A percentile compares a stretch with the other conserved stretches of the same genome.
phyloP scores from a whole-genome alignment of 2,113 vertebrate species.

The Poecile atricapillus region DNA sequence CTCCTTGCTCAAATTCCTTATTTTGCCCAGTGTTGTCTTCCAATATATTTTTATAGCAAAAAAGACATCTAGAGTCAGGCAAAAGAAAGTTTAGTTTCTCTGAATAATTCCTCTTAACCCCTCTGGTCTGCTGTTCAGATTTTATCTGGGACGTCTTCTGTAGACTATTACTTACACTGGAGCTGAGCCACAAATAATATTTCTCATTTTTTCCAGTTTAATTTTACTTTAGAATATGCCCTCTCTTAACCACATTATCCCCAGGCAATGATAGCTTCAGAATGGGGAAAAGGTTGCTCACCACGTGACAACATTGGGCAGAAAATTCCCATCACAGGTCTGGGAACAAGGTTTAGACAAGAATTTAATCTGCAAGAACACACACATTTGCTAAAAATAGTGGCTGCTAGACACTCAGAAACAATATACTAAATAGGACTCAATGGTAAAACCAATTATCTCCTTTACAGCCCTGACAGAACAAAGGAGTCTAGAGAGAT shows the following conservation, averaged over 20 bases:
- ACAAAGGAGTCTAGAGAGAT: neutral
- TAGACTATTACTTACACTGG: neutral
- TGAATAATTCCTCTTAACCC: neutral
- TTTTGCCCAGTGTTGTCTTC: neutral
- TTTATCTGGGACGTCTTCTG: neutral
- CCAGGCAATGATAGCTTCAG: neutral
- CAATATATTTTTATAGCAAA: neutral
- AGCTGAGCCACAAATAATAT: conserved; percentile 7
- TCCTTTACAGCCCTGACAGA: neutral
- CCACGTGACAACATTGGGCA: neutral
- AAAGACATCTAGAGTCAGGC: neutral
- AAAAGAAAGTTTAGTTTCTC: neutral
- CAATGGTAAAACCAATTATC: neutral
- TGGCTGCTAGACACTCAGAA: neutral
- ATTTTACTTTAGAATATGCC: conserved; percentile 12
- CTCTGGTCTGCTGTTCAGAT: neutral
- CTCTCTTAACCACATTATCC: neutral
- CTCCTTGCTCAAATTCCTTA: neutral
- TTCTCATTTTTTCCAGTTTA: neutral
- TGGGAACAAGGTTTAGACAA: neutral
- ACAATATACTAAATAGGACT: neutral
- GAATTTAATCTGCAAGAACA: neutral
- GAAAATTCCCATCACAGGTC: neutral
- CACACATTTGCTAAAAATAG: neutral
- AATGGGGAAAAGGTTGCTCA: neutral